Evolutionary conservation across 1,140 invertebrate genomes (phyloP).

Genomic region (Papilio dardanus): DNA sequence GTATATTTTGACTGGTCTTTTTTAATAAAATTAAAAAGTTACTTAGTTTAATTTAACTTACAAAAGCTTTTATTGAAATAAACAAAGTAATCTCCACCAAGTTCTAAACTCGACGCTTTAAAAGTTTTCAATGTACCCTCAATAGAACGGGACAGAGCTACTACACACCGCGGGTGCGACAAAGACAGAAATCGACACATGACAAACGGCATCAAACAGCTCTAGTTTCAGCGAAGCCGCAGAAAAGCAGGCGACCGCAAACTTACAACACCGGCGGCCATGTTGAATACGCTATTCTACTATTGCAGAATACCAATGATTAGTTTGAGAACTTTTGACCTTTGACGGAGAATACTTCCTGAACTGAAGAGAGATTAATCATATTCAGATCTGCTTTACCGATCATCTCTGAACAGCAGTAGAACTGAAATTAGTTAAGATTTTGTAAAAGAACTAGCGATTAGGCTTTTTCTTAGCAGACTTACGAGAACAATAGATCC

Average conservation of each 20-base stretch:
- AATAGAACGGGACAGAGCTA: neutral
- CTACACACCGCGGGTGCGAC: neutral
- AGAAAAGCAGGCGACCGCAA: slow-evolving; percentile 12
- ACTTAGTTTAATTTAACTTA: too few species aligned
- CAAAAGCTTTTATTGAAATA: too few species aligned
- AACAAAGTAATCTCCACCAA: neutral
- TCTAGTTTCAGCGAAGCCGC: slow-evolving; percentile 32
- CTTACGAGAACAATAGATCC: neutral
- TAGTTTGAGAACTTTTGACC: neutral
- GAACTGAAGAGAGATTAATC: too few species aligned
- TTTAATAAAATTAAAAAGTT: too few species aligned
- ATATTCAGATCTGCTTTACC: too few species aligned
- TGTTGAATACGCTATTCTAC: neutral
- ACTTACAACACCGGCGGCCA: neutral
- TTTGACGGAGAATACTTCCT: neutral
- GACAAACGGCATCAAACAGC: slow-evolving; percentile 6
- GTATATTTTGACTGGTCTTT: too few species aligned
- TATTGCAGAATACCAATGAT: slow-evolving; percentile 3
- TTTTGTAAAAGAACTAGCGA: too few species aligned
- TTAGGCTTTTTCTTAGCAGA: too few species aligned
- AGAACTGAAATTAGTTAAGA: too few species aligned
- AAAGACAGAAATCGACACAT: neutral
- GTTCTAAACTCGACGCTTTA: neutral
- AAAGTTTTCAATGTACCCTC: neutral
- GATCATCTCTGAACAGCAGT: too few species aligned